Evolutionary conservation across 2,888 invertebrate species (phyloP), one percentile per base, ranked within the genome.

Genomic region (Oegoconia quadripuncta): DNA sequence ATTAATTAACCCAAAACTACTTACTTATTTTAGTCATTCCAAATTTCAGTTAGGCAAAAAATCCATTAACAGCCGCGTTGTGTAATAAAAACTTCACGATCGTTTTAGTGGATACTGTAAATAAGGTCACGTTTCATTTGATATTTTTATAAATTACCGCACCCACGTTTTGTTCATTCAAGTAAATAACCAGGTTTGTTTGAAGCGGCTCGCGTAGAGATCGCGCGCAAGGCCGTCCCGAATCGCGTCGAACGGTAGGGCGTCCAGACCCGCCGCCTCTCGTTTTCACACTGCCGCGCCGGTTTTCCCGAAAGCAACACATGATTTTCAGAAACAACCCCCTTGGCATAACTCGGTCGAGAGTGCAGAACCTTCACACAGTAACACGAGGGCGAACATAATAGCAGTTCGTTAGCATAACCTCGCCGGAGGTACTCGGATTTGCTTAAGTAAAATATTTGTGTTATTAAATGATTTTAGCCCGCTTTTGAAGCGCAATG

Each of bases 321-420:
- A 81, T 81, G 81, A 78, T 79, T 76, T 76, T 70, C 78, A 59
- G 66, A 75, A 77, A 74, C 81, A 78, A 74, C 76, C 76, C 80
- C 78, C 72, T 58, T 52, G 63, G 55, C 62, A 63, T 71, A 79
- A 80, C 74, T 83, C 84, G 84, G 84, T 82, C 82, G 83, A 77
- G 79, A 78, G 82, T 77, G 80, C 72, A 70, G 73, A 86, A 84
- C 84, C 86, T 86, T 86, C 82, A 83, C 86, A 86, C 80, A 82
- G 78, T 86, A 80, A 84, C 84, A 82, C 78, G 70, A 64, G 75
- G 74, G 73, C 66, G 66, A 63, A 73, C 74, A 86, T 83, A 82
- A 83, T 83, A 75, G 74, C 70, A 71, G 76, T 81, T 82, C 84
- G 80, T 83, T 83, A 83, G 74, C 77, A 83, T 82, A 77, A 73